A percentile compares a stretch with the other conserved stretches of the same genome.
Evolutionary conservation across 2,113 vertebrate species (phyloP).

Genomic region (Melospiza melodia): DNA sequence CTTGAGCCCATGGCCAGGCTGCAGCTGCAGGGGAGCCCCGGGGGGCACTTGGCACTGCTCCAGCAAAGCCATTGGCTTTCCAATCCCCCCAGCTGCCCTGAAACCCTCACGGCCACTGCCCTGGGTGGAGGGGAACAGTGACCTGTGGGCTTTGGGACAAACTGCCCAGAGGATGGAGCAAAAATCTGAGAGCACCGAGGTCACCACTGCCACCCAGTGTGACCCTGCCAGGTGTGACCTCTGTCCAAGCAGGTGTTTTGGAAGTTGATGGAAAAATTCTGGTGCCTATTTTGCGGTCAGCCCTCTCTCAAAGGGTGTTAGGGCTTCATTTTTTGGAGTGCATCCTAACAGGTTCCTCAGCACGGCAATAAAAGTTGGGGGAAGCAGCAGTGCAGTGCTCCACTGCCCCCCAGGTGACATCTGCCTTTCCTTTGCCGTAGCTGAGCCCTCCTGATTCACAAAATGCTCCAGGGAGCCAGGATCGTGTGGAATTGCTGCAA

Average conservation of each 20-base stretch:
- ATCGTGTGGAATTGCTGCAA: neutral
- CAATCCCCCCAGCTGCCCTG: accelerated
- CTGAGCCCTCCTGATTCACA: neutral
- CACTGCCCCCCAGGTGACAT: neutral
- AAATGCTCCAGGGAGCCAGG: accelerated
- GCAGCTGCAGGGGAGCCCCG: neutral
- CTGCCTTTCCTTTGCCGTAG: neutral
- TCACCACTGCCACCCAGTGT: neutral
- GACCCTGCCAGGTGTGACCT: neutral
- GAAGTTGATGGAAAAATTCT: neutral
- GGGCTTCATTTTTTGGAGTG: neutral
- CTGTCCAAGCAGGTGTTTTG: neutral
- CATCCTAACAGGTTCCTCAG: neutral
- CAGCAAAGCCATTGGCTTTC: neutral
- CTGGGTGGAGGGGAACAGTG: neutral
- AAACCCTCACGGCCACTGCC: neutral
- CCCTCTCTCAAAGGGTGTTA: accelerated
- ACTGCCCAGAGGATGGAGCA: neutral
- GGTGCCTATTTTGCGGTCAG: neutral
- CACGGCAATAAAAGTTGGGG: accelerated
- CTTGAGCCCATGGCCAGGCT: neutral
- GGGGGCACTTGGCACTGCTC: neutral
- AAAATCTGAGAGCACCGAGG: neutral
- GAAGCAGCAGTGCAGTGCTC: neutral
- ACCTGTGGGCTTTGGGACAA: neutral